Conservation (phyloP, 2,888 invertebrate species). For the Hydrotaea cyrtoneurina region DNA sequence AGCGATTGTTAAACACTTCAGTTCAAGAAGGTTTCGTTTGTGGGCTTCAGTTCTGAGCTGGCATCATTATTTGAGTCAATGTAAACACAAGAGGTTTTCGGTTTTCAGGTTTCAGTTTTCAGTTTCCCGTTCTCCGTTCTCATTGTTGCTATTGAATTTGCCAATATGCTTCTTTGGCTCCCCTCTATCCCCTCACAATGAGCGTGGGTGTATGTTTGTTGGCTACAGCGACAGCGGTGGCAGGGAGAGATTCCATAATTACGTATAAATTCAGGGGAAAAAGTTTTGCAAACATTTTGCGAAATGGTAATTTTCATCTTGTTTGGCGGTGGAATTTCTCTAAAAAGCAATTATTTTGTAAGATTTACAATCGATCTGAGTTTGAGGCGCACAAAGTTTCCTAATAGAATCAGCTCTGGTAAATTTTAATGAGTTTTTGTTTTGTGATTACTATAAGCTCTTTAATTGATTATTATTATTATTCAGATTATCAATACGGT, state of each 20-base stretch:
- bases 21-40: conserved; percentile 33
- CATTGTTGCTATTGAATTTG: conserved; percentile 33
- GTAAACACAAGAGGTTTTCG: neutral
- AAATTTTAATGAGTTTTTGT: conserved; percentile 39
- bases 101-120: conserved; percentile 5
- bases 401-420: conserved; percentile 26
- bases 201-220: neutral
- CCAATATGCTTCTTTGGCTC: neutral
- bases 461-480: conserved; percentile 25
- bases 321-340: conserved; percentile 2
- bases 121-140: neutral
- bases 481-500: neutral
- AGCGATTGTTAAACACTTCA: conserved; percentile 58
- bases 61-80: conserved; percentile 33
- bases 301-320: conserved; percentile 23
- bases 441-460: conserved; percentile 21
- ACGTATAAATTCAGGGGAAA: conserved; percentile 50
- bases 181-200: neutral
- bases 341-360: conserved; percentile 46
- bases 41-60: conserved; percentile 15
- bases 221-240: neutral
- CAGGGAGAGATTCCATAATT: conserved; percentile 53
- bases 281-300: conserved; percentile 36
- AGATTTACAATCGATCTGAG: conserved; percentile 34
- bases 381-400: conserved; percentile 23